phyloP scores from a whole-genome alignment of 1,140 invertebrate genomes.

The Brachionus plicatilis region DNA sequence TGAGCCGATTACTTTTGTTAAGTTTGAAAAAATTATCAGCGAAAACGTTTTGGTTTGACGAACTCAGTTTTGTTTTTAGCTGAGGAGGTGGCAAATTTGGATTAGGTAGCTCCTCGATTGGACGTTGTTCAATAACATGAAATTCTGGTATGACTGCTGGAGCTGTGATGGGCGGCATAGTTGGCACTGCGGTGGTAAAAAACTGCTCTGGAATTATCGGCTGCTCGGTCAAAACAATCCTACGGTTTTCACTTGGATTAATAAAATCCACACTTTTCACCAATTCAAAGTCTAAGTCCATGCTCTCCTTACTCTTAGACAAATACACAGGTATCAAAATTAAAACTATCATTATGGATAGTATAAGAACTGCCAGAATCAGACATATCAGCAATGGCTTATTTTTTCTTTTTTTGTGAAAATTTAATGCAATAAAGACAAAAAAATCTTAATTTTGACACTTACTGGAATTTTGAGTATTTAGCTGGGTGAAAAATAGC shows the following conservation, averaged over 20 bases:
- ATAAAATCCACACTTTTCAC: background rate
- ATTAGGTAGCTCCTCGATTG: background rate
- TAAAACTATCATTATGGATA: background rate
- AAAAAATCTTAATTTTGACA: background rate
- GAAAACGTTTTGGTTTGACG: background rate
- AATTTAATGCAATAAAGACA: too few relatives aligned
- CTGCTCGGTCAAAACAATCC: background rate
- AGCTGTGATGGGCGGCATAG: background rate
- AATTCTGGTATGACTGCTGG: background rate
- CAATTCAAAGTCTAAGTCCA: background rate
- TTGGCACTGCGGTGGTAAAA: background rate
- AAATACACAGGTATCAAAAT: background rate
- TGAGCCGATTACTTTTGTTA: background rate
- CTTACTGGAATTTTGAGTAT: background rate
- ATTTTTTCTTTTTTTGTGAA: background rate
- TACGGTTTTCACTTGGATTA: background rate
- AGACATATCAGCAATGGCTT: background rate
- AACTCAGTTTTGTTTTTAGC: background rate
- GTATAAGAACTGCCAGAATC: background rate
- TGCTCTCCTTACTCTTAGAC: background rate
- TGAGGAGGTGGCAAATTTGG: background rate
- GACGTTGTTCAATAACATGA: background rate
- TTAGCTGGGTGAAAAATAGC: conserved; percentile 25
- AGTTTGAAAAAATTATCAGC: background rate
- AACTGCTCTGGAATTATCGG: background rate